Evolutionary conservation across 2,888 invertebrate genomes (phyloP).

Genomic region (Synergus itoensis): DNA sequence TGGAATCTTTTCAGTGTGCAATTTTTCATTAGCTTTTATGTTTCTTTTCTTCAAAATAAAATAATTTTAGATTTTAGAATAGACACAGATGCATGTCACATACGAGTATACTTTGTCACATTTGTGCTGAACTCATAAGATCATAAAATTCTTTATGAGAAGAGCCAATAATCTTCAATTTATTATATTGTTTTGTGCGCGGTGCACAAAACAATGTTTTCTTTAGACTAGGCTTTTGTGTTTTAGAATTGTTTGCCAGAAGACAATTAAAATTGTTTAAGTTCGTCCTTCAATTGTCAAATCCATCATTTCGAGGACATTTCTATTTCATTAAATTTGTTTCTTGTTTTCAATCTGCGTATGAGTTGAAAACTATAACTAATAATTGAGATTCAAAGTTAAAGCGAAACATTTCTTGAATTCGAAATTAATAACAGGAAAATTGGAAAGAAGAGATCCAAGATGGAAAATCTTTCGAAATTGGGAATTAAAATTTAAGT

Average conservation of each 20-base stretch:
- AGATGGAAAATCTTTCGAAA: too few species aligned
- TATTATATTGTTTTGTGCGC: slow-evolving; percentile 6
- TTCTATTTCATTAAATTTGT: not conserved
- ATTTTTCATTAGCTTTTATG: not conserved
- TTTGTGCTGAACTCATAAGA: slow-evolving; percentile 6
- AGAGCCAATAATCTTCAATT: slow-evolving; percentile 29
- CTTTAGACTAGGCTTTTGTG: not conserved
- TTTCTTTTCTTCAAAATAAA: not conserved
- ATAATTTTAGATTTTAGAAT: not conserved
- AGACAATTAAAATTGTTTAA: slow-evolving; percentile 27
- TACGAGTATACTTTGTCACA: not conserved
- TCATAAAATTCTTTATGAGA: slow-evolving; percentile 26
- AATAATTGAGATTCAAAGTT: not conserved
- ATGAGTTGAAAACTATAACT: not conserved
- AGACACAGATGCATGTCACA: not conserved
- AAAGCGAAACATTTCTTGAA: not conserved
- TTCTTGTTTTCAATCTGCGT: not conserved
- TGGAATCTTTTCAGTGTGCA: not conserved
- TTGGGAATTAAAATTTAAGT: too few species aligned
- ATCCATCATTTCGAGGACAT: slow-evolving; percentile 32
- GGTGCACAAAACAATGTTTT: not conserved
- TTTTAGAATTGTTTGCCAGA: slow-evolving; percentile 3
- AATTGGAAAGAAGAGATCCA: too few species aligned
- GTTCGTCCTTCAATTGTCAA: slow-evolving; percentile 33
- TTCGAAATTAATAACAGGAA: too few species aligned